These are phyloP conservation scores for Trachemys scripta DNA, from an alignment of 2,113 vertebrate species.

Conservation along the genomic window DNA sequence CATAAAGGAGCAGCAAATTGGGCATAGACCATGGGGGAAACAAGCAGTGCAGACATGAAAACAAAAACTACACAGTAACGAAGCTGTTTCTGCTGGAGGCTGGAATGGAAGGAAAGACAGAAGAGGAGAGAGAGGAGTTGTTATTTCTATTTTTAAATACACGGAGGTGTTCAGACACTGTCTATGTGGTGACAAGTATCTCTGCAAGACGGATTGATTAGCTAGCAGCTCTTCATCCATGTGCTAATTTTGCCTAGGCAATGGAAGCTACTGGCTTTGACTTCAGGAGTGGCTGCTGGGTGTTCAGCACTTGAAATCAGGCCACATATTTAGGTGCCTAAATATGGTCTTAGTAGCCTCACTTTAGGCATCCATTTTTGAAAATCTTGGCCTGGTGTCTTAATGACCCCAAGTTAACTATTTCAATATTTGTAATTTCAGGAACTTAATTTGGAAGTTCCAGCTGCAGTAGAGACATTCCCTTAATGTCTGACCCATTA, in stretches of 20 bases:
- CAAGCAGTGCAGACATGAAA: too few relatives aligned
- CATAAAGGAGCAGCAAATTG: neutral
- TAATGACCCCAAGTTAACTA: neutral
- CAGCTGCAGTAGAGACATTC: neutral
- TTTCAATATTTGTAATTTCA: neutral
- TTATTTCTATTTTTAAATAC: neutral
- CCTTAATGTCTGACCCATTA: neutral
- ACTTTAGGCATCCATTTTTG: neutral
- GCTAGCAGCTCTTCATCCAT: neutral
- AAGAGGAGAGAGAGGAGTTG: neutral
- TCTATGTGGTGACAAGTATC: neutral
- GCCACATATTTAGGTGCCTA: neutral
- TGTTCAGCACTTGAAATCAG: neutral
- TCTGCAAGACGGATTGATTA: rapidly evolving
- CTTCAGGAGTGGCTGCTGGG: neutral
- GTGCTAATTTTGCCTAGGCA: neutral
- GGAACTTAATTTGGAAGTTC: neutral
- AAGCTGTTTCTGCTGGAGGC: neutral
- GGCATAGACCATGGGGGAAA: neutral
- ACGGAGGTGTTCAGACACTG: neutral
- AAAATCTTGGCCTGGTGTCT: rapidly evolving
- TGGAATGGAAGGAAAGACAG: neutral
- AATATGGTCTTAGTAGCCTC: neutral
- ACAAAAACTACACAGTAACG: neutral
- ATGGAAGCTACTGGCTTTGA: neutral